Conservation (phyloP, 92 coral and sea anemone genomes). For the Epizoanthus ramosus region DNA sequence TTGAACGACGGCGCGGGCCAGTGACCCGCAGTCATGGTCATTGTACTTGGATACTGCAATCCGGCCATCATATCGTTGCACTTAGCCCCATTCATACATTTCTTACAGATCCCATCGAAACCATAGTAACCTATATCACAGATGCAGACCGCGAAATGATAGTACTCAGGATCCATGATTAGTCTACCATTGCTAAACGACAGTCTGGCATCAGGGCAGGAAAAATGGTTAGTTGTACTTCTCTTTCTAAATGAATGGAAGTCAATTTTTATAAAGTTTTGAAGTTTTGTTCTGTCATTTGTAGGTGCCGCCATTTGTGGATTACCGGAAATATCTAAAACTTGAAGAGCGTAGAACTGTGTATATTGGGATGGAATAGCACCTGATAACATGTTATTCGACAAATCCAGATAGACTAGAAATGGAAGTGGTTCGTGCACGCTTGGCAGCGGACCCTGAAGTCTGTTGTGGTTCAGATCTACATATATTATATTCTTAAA, state of each 20-base stretch:
- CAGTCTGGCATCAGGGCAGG: slow-evolving; percentile 56
- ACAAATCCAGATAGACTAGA: slow-evolving; percentile 46
- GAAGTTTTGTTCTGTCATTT: slow-evolving; percentile 13
- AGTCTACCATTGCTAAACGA: slow-evolving; percentile 62
- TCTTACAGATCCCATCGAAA: slow-evolving; percentile 51
- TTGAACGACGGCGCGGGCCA: slow-evolving; percentile 64
- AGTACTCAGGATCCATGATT: slow-evolving; percentile 60
- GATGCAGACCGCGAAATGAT: slow-evolving; percentile 51
- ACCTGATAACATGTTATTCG: slow-evolving; percentile 50
- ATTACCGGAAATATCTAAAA: slow-evolving; percentile 72
- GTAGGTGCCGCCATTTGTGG: slow-evolving; percentile 53
- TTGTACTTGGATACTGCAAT: slow-evolving; percentile 44
- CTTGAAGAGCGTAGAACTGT: slow-evolving; percentile 40
- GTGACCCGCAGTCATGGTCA: slow-evolving; percentile 48
- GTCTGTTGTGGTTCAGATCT: slow-evolving; percentile 50
- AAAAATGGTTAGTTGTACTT: slow-evolving; percentile 14
- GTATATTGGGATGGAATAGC: slow-evolving; percentile 46
- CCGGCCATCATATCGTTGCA: slow-evolving; percentile 36
- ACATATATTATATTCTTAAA: slow-evolving; percentile 49
- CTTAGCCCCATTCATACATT: slow-evolving; percentile 57
- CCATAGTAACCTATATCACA: slow-evolving; percentile 68
- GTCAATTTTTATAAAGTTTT: slow-evolving; percentile 39
- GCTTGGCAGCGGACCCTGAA: slow-evolving; percentile 46
- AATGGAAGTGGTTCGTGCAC: slow-evolving; percentile 14
- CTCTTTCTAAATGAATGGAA: slow-evolving; percentile 27